Conservation (phyloP, 2,113 vertebrate species). For the Bagarius yarrelli region DNA sequence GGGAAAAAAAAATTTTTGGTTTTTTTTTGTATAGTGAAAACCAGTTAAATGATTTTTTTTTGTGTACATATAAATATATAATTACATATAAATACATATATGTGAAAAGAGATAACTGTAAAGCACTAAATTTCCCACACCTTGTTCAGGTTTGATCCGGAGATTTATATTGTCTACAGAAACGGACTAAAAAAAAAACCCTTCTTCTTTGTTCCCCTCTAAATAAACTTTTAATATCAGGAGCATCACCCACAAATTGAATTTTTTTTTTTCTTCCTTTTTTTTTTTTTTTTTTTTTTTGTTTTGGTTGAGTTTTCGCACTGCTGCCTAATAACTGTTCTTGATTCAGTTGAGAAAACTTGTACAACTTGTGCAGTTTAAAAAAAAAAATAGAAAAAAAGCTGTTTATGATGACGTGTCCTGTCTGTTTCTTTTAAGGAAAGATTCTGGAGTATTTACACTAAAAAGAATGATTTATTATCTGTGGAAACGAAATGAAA, state of each 20-base stretch:
- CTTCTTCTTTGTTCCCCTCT: background rate
- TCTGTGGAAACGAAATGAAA: background rate
- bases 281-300: conserved; percentile 59
- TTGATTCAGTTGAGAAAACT: conserved; percentile 66
- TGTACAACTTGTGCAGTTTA: conserved; percentile 76
- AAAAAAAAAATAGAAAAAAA: conserved; percentile 59
- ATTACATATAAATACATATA: conserved; percentile 67
- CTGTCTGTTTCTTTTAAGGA: conserved; percentile 8
- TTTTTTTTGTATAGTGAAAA: conserved; percentile 75
- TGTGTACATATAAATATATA: conserved; percentile 67
- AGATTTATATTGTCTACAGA: conserved; percentile 76
- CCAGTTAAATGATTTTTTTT: conserved; percentile 69
- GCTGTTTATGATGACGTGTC: conserved; percentile 27
- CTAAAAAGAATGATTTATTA: background rate
- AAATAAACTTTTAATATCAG: conserved; percentile 26
- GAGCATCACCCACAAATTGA: conserved; percentile 50
- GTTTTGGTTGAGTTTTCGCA: conserved; percentile 56
- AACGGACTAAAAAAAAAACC: conserved; percentile 57
- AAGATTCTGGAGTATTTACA: background rate
- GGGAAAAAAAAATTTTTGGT: conserved; percentile 65
- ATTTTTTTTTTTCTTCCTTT: conserved; percentile 48
- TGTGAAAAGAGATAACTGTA: conserved; percentile 65
- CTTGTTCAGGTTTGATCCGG: conserved; percentile 69
- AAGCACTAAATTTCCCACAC: conserved; percentile 62
- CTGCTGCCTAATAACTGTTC: conserved; percentile 62